A percentile compares a stretch with the other conserved stretches of the same genome.
These are phyloP conservation scores for Gambusia yucatana DNA, from an alignment of 2,797 vertebrate species.

Conservation along the genomic window DNA sequence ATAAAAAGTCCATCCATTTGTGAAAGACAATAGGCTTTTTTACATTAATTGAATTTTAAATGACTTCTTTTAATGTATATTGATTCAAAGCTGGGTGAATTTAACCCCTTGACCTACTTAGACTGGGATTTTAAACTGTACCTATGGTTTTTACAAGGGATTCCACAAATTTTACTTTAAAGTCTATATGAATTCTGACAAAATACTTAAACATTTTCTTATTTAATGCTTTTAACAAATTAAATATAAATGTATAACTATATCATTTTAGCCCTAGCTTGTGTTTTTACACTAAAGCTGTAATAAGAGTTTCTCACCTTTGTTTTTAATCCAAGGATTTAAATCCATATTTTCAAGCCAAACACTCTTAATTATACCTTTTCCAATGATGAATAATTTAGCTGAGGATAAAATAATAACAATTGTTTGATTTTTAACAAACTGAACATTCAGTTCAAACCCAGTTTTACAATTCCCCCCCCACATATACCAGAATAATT, in stretches of 20 bases:
- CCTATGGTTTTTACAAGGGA: neutral
- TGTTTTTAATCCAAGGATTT: neutral
- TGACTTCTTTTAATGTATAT: neutral
- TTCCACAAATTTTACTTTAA: neutral
- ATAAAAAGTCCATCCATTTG: neutral
- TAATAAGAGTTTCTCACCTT: neutral
- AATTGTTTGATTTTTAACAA: neutral
- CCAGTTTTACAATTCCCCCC: neutral
- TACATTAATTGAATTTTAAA: neutral
- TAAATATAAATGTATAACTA: neutral
- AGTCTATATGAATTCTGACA: neutral
- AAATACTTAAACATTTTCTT: neutral
- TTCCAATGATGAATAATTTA: neutral
- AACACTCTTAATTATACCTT: neutral
- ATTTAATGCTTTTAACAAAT: neutral
- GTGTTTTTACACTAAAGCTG: neutral
- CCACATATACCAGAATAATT: neutral
- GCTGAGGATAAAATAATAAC: neutral
- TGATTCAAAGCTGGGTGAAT: neutral
- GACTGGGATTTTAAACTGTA: neutral
- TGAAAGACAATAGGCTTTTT: neutral
- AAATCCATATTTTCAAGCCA: neutral
- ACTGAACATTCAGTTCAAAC: too few relatives aligned
- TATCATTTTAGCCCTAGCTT: neutral
- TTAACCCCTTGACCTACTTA: neutral